Base-by-base conservation (phyloP, 2,888 invertebrate genomes). In the Ectemnius cavifrons region DNA sequence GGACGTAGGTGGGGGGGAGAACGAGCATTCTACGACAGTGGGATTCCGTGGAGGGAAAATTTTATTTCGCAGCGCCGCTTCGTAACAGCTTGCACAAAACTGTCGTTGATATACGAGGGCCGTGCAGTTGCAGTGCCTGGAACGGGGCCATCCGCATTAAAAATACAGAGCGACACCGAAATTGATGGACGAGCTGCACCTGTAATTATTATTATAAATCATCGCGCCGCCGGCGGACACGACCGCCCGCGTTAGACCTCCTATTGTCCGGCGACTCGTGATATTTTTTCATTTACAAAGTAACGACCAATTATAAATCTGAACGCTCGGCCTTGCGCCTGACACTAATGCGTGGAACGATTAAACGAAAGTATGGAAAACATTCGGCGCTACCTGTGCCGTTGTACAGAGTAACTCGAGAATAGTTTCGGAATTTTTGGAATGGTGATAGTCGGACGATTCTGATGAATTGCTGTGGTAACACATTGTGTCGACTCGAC, bases 21-120 rank as follows among this genome's bases (percentile, higher is more conserved):
- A 49, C 49, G 63, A 63, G 16, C 64, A 60, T 65, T 59, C 73
- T 80, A 82, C 75, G 82, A 78, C 74, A 70, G 71, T 73, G 66
- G 77, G 78, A 80, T 83, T 83, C 74, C 73, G 73, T 60, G 67
- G 79, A 80, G 78, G 63, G 77, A 77, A 84, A 83, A 86, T 86
- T 87, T 87, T 87, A 85, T 86, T 87, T 84, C 81, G 78, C 78
- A 74, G 81, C 79, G 65, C 86, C 80, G 83, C 79, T 81, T 80
- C 81, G 88, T 86, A 87, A 88, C 88, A 87, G 88, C 88, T 87
- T 88, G 88, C 84, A 86, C 86, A 87, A 86, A 87, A 87, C 82
- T 83, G 83, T 79, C 81, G 83, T 85, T 87, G 88, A 88, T 88
- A 88, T 86, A 88, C 83, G 87, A 88, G 82, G 37, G 77, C 68